Base-by-base conservation (phyloP, 2,888 invertebrate species). In the Papilio elwesi region DNA sequence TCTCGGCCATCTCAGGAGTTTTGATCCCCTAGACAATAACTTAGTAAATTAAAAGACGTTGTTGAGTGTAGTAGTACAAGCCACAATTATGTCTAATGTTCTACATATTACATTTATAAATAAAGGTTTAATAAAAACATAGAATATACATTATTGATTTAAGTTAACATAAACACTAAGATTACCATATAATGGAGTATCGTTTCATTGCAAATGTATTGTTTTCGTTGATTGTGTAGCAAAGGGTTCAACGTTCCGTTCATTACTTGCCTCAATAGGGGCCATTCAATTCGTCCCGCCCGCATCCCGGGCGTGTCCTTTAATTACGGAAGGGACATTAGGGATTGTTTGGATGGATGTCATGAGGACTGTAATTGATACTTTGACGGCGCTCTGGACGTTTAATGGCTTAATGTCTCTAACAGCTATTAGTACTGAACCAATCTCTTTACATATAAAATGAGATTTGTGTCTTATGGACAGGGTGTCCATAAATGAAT, bases 281-380 rank as follows among this genome's bases (percentile, higher is more conserved):
- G 82, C 80, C 82, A 86, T 89, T 90, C 84, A 88, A 84, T 80
- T 81, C 77, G 77, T 74, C 80, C 13, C 78, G 82, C 90, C 90
- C 90, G 89, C 87, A 87, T 88, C 76, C 77, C 78, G 77, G 76
- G 81, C 81, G 76, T 73, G 76, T 76, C 81, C 82, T 83, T 86
- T 88, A 87, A 88, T 88, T 86, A 79, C 80, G 70, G 74, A 76
- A 70, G 71, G 78, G 76, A 78, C 77, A 74, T 75, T 76, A 77
- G 43, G 57, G 51, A 26, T 67, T 65, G 68, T 68, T 73, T 64
- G 47, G 52, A 62, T 52, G 13, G 47, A 55, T 67, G 66, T 59
- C 51, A 65, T 59, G 36, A 57, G 52, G 57, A 47, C 57, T 15
- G n/a, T 65, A 69, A 62, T 51, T 62, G 62, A 69, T 51, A 69